A percentile compares a stretch with the other conserved stretches of the same genome.
phyloP scores from a whole-genome alignment of 2,113 vertebrate species.

The Tinamus guttatus region DNA sequence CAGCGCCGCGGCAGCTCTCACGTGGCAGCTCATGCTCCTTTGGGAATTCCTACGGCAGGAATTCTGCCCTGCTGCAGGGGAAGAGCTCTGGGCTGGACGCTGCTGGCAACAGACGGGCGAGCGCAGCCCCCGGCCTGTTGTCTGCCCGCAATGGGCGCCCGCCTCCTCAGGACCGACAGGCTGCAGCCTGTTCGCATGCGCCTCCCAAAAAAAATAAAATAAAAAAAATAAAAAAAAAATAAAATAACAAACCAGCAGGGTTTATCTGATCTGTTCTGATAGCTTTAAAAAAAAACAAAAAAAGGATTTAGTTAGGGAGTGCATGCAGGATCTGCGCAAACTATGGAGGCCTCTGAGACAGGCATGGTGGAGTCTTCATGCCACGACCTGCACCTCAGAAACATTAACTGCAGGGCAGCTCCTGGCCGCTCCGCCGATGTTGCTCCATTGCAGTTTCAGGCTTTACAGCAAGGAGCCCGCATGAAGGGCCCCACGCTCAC shows the following conservation, averaged over 20 bases:
- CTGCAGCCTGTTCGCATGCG: conserved; percentile 65
- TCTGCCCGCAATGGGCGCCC: conserved; percentile 74
- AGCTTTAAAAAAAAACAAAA: not conserved
- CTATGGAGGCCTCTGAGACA: not conserved
- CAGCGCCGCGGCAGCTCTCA: not conserved
- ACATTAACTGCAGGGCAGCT: not conserved
- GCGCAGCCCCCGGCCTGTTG: conserved; percentile 53
- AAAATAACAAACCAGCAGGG: conserved; percentile 4
- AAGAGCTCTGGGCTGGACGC: too few species aligned
- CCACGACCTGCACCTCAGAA: not conserved
- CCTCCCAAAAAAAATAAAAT: conserved; percentile 21
- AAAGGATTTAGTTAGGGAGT: conserved; percentile 20
- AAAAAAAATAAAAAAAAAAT: not conserved
- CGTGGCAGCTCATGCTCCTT: too few species aligned
- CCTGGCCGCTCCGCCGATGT: rapidly evolving
- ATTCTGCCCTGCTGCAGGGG: too few species aligned
- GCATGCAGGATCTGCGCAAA: conserved; percentile 21
- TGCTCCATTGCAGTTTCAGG: rapidly evolving
- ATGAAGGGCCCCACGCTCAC: rapidly evolving
- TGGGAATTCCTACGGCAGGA: too few species aligned
- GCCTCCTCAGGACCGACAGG: conserved; percentile 84
- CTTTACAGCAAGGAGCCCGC: rapidly evolving
- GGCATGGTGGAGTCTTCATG: not conserved
- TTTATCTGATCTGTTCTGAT: conserved; percentile 58
- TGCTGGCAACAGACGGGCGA: too few species aligned